Percentiles rank a stretch among this genome's conserved stretches.
phyloP scores from a whole-genome alignment of 2,888 invertebrate species.

The Phania funesta region DNA sequence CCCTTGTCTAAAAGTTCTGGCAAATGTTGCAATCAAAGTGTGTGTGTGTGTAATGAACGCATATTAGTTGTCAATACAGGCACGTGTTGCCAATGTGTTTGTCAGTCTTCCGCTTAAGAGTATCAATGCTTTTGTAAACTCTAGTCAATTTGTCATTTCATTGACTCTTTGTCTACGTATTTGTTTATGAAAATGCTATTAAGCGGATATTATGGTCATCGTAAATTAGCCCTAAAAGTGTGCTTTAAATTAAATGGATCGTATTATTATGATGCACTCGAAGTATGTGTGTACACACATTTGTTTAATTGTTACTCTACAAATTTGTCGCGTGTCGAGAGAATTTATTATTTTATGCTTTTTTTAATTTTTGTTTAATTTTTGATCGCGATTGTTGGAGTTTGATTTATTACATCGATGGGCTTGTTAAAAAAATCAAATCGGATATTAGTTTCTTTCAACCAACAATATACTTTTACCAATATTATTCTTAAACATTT shows the following conservation, averaged over 20 bases:
- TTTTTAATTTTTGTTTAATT: slow-evolving; percentile 2
- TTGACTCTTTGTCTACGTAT: slow-evolving; percentile 35
- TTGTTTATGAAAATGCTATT: slow-evolving; percentile 40
- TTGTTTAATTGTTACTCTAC: slow-evolving; percentile 14
- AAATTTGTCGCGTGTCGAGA: slow-evolving; percentile 53
- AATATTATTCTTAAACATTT: background rate
- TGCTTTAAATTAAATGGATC: slow-evolving; percentile 66
- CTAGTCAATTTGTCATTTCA: slow-evolving; percentile 63
- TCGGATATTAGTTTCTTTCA: no score
- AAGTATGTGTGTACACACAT: background rate
- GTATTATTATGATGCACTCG: slow-evolving; percentile 45
- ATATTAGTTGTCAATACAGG: slow-evolving; percentile 61
- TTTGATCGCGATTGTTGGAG: background rate
- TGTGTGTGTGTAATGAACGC: slow-evolving; percentile 1
- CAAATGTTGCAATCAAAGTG: slow-evolving; percentile 9
- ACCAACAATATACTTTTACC: no score
- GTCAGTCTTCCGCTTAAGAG: slow-evolving; percentile 25
- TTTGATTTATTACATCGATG: no score
- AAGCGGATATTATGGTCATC: slow-evolving; percentile 66
- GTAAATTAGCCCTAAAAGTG: slow-evolving; percentile 62
- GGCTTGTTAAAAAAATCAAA: no score
- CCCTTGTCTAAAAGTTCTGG: slow-evolving; percentile 7
- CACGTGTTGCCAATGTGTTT: slow-evolving; percentile 65
- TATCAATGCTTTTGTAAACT: slow-evolving; percentile 29
- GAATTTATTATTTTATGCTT: slow-evolving; percentile 29